Conservation (phyloP, 1,140 invertebrate species). For the Lasioglossum albipes region DNA sequence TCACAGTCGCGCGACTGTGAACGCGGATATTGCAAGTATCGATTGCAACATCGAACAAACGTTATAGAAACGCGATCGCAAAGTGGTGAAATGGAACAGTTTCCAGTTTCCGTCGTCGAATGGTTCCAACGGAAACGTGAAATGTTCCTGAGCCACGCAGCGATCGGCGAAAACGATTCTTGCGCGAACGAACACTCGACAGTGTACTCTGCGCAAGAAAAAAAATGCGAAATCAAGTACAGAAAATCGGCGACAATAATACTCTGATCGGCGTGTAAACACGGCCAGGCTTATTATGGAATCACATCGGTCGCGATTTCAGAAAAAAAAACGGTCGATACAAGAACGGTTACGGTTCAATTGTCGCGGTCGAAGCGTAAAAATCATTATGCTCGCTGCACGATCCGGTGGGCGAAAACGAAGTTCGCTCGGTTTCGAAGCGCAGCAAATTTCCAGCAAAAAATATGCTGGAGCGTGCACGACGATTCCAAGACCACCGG, state of each 20-base stretch:
- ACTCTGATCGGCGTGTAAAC: neutral
- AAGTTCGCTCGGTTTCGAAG: neutral
- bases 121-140: neutral
- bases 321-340: neutral
- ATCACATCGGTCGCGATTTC: neutral
- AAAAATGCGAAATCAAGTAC: neutral
- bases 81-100: neutral
- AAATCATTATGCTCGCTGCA: slow-evolving; percentile 17
- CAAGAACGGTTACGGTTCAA: neutral
- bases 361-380: neutral
- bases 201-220: neutral
- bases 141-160: neutral
- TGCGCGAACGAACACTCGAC: neutral
- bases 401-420: neutral
- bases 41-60: neutral
- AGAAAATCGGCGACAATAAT: neutral
- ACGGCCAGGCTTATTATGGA: neutral
- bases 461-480: neutral
- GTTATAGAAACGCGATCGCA: neutral
- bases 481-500: neutral
- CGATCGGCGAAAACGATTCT: neutral
- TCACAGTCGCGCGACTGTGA: neutral
- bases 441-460: slow-evolving; percentile 17
- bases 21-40: neutral
- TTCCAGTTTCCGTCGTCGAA: neutral